phyloP scores from a whole-genome alignment of 2,113 vertebrate species.

The Callaeas wilsoni region DNA sequence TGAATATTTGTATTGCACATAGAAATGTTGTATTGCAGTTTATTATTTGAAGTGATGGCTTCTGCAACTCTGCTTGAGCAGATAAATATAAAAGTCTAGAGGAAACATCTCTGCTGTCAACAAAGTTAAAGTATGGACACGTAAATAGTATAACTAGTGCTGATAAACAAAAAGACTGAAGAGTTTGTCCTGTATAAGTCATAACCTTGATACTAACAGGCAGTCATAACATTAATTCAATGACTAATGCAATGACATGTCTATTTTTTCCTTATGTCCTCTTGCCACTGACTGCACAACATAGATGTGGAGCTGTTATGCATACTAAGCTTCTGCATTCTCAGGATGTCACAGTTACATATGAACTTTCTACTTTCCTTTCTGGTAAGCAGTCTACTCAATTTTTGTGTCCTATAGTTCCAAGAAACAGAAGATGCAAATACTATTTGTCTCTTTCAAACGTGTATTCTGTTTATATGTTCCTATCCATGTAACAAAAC shows the following conservation, averaged over 20 bases:
- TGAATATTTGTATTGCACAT: not conserved
- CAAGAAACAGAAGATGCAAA: not conserved
- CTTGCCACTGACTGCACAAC: not conserved
- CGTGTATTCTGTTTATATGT: not conserved
- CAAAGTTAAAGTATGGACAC: not conserved
- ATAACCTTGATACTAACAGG: conserved; percentile 11
- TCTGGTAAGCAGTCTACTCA: not conserved
- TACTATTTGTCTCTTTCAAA: not conserved
- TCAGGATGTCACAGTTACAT: conserved; percentile 16
- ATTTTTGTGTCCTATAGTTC: not conserved
- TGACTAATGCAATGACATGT: conserved; percentile 42
- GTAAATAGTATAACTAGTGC: not conserved
- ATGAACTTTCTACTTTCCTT: conserved; percentile 4
- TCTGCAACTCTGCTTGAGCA: not conserved
- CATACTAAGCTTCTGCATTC: conserved; percentile 5
- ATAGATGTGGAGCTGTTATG: not conserved
- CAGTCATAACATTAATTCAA: conserved; percentile 8
- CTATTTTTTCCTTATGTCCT: conserved; percentile 2
- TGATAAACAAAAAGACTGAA: not conserved
- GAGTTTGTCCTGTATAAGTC: not conserved
- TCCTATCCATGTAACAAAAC: not conserved
- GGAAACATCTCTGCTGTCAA: not conserved
- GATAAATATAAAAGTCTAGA: not conserved
- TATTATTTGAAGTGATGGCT: not conserved
- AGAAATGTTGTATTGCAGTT: not conserved